Evolutionary conservation across 2,113 vertebrate species (phyloP).

Genomic region (Notothenia coriiceps): DNA sequence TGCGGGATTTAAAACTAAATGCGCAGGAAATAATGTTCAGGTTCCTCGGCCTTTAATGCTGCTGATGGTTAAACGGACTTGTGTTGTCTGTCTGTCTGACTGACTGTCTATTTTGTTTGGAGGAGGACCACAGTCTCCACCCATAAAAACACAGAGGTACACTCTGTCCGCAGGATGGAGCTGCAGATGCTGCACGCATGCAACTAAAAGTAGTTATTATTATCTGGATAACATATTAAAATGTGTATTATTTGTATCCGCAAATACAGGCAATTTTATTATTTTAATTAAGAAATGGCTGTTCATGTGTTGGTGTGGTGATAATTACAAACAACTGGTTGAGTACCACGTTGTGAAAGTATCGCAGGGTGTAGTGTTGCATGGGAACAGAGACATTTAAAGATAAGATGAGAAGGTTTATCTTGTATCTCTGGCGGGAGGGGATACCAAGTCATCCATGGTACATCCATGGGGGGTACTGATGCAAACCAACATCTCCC

Average conservation of each 20-base stretch:
- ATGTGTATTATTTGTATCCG: not conserved
- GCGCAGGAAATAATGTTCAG: not conserved
- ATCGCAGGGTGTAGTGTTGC: not conserved
- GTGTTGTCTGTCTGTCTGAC: conserved; percentile 28
- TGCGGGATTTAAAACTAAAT: not conserved
- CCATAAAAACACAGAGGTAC: conserved; percentile 58
- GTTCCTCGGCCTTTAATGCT: not conserved
- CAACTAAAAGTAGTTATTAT: not conserved
- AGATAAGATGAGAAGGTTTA: not conserved
- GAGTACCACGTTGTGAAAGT: too few relatives aligned
- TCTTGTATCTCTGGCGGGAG: conserved; percentile 20
- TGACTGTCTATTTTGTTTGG: conserved; percentile 37
- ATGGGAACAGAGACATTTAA: not conserved
- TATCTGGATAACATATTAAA: too few relatives aligned
- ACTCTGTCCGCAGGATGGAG: conserved; percentile 24
- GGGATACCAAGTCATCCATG: too few relatives aligned
- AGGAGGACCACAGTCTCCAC: conserved; percentile 69
- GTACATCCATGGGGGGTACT: not conserved
- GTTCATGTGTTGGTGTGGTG: not conserved
- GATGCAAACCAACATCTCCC: not conserved
- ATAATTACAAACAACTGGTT: not conserved
- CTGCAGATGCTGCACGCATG: conserved; percentile 19
- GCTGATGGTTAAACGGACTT: conserved; percentile 30
- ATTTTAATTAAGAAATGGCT: not conserved
- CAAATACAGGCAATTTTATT: not conserved